phyloP scores from a whole-genome alignment of 2,113 vertebrate genomes.

The Fregata magnificens region DNA sequence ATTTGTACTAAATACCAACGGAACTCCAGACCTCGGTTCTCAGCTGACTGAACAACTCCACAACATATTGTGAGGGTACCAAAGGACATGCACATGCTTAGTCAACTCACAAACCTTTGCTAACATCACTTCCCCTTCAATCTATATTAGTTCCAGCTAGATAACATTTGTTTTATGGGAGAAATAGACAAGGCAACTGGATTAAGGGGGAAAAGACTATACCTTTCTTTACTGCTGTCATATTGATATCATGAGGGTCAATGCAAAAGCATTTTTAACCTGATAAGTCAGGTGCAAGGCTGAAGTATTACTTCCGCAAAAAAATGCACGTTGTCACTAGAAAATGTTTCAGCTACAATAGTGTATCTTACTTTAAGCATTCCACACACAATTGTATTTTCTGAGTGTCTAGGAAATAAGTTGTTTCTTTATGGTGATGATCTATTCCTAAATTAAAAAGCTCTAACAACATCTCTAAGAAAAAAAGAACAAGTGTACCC shows the following conservation, averaged over 20 bases:
- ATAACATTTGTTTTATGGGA: background rate
- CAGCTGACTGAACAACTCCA: conserved; percentile 45
- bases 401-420: background rate
- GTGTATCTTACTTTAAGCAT: background rate
- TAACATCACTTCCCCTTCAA: conserved; percentile 53
- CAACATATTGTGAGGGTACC: background rate
- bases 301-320: background rate
- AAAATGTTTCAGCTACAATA: background rate
- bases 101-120: conserved; percentile 32
- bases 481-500: background rate
- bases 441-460: background rate
- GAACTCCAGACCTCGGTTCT: conserved; percentile 40
- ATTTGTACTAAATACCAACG: conserved; percentile 58
- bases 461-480: background rate
- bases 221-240: background rate
- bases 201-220: background rate
- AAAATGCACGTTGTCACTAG: background rate
- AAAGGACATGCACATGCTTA: conserved; percentile 61
- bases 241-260: background rate
- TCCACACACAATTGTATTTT: background rate
- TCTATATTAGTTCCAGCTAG: conserved; percentile 40
- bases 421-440: background rate
- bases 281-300: background rate
- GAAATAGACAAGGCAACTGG: background rate
- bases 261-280: background rate